Base-by-base conservation (phyloP, 2,888 invertebrate species). In the Noctua janthe region DNA sequence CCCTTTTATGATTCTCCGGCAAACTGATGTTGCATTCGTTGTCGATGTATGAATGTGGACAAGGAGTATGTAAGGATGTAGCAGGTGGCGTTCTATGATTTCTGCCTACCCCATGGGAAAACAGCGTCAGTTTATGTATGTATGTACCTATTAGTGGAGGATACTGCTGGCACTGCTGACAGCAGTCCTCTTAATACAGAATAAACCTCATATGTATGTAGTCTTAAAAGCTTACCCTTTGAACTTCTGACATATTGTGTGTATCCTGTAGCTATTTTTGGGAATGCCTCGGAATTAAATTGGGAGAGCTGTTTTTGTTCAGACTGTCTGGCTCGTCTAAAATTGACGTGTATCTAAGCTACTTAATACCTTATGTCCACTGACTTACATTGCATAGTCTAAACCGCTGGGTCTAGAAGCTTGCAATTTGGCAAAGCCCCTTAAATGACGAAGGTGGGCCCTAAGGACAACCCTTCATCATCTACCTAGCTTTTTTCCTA, bases 1-100 rank as follows among this genome's bases (percentile, higher is more conserved):
- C 99, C 99, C 99, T 98, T 98, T 99, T 99, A 97, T 99, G 99
- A 97, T 99, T 99, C 97, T 99, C 99, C 97, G 99, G 99, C 95
- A 99, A 98, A 97, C 98, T 99, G 97, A 99, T 98, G 97, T 99
- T 99, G 97, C 99, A 99, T 98, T 99, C 99, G 97, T 99, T 99
- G 98, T 99, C 99, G 97, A 99, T 43, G 43, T 43, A 43, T 43
- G 43, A 43, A 7, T 0, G 7, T 43, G 43, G 43, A 43, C 43
- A 43, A 43, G 43, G 43, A 43, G 43, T 43, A 7, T 43, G 7
- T 43, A 0, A 43, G 43, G 43, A 7, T 43, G 43, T 43, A 43
- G 7, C 43, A 43, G 43, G 43, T 43, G 43, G 43, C 43, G 8
- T 43, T 43, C 7, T 39, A 4, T 39, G 39, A 39, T 6, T 39